Evolutionary conservation across 2,797 vertebrate genomes (phyloP).

Genomic region (Phylloscopus collybita): DNA sequence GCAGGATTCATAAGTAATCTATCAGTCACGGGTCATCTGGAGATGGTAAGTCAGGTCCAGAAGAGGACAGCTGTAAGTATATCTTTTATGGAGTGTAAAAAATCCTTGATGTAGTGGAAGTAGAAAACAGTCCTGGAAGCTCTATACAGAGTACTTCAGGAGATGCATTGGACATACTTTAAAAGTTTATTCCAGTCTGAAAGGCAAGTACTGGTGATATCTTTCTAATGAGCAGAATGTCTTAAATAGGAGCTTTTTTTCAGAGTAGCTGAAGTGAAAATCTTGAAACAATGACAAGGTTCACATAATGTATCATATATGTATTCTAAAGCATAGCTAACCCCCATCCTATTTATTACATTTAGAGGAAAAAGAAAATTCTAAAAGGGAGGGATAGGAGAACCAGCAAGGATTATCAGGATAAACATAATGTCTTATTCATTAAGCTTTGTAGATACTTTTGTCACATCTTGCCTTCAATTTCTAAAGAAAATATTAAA

Average conservation of each 20-base stretch:
- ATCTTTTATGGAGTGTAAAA: conserved; percentile 25
- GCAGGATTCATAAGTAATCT: conserved; percentile 53
- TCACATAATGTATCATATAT: not conserved
- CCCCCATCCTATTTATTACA: not conserved
- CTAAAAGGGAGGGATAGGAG: not conserved
- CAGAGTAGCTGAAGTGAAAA: not conserved
- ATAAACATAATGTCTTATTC: not conserved
- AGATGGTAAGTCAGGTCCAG: conserved; percentile 31
- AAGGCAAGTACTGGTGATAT: not conserved
- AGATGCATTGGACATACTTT: not conserved
- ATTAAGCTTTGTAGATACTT: conserved; percentile 3
- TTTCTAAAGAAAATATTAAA: not conserved
- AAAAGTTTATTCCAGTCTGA: not conserved
- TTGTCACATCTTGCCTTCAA: not conserved
- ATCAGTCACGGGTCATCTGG: conserved; percentile 47
- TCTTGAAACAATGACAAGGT: not conserved
- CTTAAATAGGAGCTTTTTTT: not conserved
- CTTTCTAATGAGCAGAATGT: not conserved
- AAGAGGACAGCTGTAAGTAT: conserved; percentile 17
- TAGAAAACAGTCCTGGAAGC: not conserved
- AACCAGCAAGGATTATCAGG: not conserved
- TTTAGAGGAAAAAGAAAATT: not conserved
- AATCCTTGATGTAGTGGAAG: conserved; percentile 17
- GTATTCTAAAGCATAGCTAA: not conserved
- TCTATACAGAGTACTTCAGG: not conserved